These are phyloP conservation scores for Myiotriccus ornatus DNA, from an alignment of 2,797 vertebrate genomes.

Conservation along the genomic window DNA sequence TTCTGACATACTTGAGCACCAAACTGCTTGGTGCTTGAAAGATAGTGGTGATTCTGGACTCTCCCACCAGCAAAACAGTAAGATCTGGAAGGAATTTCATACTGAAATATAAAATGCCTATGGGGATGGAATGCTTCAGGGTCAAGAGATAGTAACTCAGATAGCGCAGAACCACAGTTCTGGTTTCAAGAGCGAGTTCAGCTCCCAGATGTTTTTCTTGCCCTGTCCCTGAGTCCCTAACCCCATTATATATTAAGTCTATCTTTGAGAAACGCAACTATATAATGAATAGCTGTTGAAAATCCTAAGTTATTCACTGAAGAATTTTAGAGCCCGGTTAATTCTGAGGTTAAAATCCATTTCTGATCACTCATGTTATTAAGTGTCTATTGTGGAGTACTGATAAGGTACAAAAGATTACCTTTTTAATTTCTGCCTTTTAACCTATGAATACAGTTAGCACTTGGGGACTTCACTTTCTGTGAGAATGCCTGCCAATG, in stretches of 20 bases:
- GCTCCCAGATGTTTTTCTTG: not conserved
- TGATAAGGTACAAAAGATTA: conserved; percentile 37
- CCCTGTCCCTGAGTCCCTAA: not conserved
- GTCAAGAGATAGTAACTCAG: not conserved
- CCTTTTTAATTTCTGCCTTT: conserved; percentile 41
- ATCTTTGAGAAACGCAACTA: not conserved
- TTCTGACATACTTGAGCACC: not conserved
- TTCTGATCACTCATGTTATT: conserved; percentile 18
- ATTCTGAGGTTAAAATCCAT: conserved; percentile 22
- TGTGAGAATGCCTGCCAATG: not conserved
- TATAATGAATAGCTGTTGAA: conserved; percentile 8
- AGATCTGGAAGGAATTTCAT: not conserved
- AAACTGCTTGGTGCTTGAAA: not conserved
- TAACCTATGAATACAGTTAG: not conserved
- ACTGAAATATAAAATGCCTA: not conserved
- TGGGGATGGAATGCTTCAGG: not conserved
- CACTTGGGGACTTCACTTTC: not conserved
- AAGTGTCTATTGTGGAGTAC: conserved; percentile 13
- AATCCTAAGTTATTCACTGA: not conserved
- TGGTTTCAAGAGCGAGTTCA: not conserved
- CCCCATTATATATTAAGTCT: not conserved
- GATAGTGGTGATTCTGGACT: not conserved
- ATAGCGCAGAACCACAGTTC: not conserved
- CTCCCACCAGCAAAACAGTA: not conserved
- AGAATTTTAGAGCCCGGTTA: not conserved